Evolutionary conservation across 2,797 vertebrate genomes (phyloP), one percentile per base, ranked within the genome.

Genomic region (Chelon auratus): DNA sequence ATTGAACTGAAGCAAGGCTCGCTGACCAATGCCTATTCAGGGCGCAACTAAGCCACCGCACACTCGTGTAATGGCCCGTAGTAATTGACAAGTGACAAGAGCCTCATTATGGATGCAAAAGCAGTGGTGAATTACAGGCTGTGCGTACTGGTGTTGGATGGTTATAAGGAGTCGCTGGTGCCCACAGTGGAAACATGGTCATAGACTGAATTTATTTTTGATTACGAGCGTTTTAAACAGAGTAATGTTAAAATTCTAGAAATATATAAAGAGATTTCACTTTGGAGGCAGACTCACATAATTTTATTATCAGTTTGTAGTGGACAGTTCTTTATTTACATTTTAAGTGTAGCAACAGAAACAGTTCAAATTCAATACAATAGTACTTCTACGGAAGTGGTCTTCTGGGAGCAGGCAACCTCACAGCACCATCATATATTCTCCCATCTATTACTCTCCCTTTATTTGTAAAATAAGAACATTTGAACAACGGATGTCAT

Each of bases 1-100:
- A 93, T 95, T 94, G 93, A 94, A 93, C 92, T 89, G 91, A 92
- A 89, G 82, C 83, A 75, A 76, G 78, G 75, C 85, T 84, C 68
- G 53, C 75, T 89, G 91, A 88, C 86, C 90, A 83, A 77, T 62
- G 79, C 56, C 71, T 72, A 74, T 90, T 86, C 83, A 80, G 50
- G 39, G 79, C 67, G 66, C 77, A 79, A 43, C 85, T 62, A 50
- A 73, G 80, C 83, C 78, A 85, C 72, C 82, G 90, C 82, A 87
- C 81, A 74, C 90, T 89, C 78, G 90, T 90, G 89, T 93, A 94
- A 93, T 93, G 91, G 89, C 81, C 89, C 90, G 42, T 93, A 83
- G 78, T 83, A 90, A 91, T 86, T 84, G 83, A 92, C 81, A 91
- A 91, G 89, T 93, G 91, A 93, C 87, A 86, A 82, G 72, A 72